Evolutionary conservation across 2,888 invertebrate genomes (phyloP).

Genomic region (Cephus rjabovi): DNA sequence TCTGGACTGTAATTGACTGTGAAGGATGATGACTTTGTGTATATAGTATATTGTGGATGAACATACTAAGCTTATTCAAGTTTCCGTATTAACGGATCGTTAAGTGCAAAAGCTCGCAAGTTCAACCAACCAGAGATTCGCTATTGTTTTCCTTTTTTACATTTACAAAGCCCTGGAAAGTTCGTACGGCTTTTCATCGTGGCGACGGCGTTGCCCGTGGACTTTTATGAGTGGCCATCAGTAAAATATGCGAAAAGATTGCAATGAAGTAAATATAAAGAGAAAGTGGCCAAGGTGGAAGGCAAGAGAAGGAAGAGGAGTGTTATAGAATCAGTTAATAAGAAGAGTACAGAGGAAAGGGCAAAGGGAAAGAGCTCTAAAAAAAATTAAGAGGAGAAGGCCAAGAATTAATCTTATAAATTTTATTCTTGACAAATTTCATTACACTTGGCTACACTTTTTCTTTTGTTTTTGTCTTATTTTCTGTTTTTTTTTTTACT

Average conservation of each 20-base stretch:
- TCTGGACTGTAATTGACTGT: not conserved
- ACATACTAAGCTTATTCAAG: not conserved
- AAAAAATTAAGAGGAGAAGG: not conserved
- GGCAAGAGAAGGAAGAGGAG: not conserved
- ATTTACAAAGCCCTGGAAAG: not conserved
- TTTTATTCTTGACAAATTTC: not conserved
- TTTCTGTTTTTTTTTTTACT: not conserved
- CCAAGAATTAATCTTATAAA: not conserved
- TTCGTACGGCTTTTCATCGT: not conserved
- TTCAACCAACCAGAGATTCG: not conserved
- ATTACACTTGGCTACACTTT: not conserved
- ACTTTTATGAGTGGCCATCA: not conserved
- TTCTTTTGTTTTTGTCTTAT: not conserved
- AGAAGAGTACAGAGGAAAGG: not conserved
- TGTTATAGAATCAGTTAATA: conserved; percentile 1
- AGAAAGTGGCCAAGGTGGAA: not conserved
- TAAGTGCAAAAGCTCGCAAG: conserved; percentile 13
- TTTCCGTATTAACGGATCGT: conserved; percentile 25
- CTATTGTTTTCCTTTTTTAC: not conserved
- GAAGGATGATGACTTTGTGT: not conserved
- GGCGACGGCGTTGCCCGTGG: not conserved
- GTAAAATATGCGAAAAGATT: not conserved
- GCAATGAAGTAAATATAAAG: not conserved
- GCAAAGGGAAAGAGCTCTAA: not conserved
- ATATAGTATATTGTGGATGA: not conserved